Percentiles rank a stretch among this genome's conserved stretches.
Evolutionary conservation across 2,113 vertebrate species (phyloP).

Genomic region (Tringa solitaria): DNA sequence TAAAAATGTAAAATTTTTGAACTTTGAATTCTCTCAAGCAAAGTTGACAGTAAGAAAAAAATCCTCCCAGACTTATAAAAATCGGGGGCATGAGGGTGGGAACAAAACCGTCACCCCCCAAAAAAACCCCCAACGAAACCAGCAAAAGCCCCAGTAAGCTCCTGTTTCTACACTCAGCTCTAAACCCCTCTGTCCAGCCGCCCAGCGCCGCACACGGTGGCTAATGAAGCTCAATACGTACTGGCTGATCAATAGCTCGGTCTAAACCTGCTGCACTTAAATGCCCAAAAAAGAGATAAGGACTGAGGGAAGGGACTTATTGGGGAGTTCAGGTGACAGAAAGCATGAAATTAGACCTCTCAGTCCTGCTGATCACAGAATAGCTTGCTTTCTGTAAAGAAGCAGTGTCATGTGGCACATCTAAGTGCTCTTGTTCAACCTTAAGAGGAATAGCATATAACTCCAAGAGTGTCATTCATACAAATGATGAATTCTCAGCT

Average conservation of each 20-base stretch:
- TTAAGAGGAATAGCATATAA: not conserved
- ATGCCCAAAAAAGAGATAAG: not conserved
- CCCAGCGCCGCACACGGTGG: fast-evolving
- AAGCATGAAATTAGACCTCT: not conserved
- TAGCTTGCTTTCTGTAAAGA: not conserved
- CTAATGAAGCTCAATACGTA: fast-evolving
- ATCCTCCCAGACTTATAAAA: not conserved
- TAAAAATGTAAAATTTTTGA: not conserved
- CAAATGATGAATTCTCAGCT: not conserved
- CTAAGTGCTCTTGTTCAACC: not conserved
- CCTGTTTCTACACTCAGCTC: not conserved
- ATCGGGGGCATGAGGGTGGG: fast-evolving
- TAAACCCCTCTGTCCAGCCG: not conserved
- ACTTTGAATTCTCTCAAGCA: not conserved
- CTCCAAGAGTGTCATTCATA: not conserved
- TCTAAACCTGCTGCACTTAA: not conserved
- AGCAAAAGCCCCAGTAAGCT: not conserved
- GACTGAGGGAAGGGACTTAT: not conserved
- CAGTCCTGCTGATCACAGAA: not conserved
- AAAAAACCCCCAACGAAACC: not conserved
- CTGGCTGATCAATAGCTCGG: fast-evolving
- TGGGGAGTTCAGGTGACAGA: not conserved
- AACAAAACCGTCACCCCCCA: not conserved
- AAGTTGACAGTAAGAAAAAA: not conserved
- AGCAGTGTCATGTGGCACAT: not conserved